Percentiles rank a stretch among this genome's conserved stretches.
phyloP scores from a whole-genome alignment of 2,888 invertebrate species.

The Drosophila mercatorum region DNA sequence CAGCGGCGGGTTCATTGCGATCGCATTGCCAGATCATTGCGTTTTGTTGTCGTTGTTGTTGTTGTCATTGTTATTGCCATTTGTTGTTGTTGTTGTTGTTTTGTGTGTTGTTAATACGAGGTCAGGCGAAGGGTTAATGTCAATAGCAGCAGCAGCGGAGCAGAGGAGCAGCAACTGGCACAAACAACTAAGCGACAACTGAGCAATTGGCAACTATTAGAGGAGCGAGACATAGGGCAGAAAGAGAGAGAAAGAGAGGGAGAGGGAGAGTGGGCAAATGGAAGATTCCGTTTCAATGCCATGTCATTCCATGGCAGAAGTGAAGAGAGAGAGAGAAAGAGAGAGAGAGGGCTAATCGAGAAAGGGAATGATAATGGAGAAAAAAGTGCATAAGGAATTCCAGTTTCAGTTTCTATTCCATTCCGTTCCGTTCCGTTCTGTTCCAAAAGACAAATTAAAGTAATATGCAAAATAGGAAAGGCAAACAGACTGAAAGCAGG shows the following conservation, averaged over 20 bases:
- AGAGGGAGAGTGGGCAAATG: background rate
- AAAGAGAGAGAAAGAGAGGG: too few species aligned
- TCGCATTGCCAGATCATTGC: slow-evolving; percentile 44
- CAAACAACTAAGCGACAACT: background rate
- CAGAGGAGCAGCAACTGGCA: background rate
- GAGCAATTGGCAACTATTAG: slow-evolving; percentile 7
- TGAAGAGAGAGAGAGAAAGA: too few species aligned
- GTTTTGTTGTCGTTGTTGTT: slow-evolving; percentile 25
- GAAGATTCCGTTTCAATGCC: slow-evolving; percentile 1
- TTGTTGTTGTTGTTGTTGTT: slow-evolving; percentile 6
- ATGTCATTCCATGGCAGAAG: background rate
- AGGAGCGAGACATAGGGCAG: background rate
- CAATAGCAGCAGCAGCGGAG: slow-evolving; percentile 24
- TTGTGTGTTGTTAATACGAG: slow-evolving; percentile 35
- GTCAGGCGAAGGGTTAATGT: slow-evolving; percentile 52
- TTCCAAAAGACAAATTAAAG: too few species aligned
- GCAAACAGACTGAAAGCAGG: too few species aligned
- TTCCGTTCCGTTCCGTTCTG: background rate
- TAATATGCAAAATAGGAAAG: too few species aligned
- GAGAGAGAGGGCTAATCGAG: too few species aligned
- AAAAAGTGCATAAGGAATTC: background rate
- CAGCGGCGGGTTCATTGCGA: slow-evolving; percentile 67
- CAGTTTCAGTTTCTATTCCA: background rate
- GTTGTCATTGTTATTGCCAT: background rate
- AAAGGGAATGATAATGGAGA: background rate